These are phyloP conservation scores for Tineola bisselliella DNA, from an alignment of 2,888 invertebrate genomes.

Conservation along the genomic window DNA sequence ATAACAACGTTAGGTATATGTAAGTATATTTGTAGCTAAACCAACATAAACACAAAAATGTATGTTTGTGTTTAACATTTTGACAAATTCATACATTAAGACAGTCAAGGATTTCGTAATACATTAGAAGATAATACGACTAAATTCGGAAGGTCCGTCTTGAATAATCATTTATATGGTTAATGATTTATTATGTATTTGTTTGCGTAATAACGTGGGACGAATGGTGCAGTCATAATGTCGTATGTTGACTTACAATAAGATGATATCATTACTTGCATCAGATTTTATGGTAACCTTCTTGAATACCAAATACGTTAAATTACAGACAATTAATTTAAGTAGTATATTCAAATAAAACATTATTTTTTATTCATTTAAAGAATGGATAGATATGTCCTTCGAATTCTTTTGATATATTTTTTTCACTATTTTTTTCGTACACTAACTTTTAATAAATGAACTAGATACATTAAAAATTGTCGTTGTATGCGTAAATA, in stretches of 20 bases:
- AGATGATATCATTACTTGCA: slow-evolving; percentile 14
- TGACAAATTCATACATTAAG: not conserved
- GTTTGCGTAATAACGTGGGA: slow-evolving; percentile 3
- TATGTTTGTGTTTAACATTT: not conserved
- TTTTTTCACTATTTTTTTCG: no score
- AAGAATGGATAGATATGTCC: no score
- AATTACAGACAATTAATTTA: not conserved
- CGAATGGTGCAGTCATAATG: not conserved
- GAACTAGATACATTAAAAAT: no score
- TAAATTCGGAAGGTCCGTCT: not conserved
- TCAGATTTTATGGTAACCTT: slow-evolving; percentile 10
- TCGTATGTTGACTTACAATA: slow-evolving; percentile 7
- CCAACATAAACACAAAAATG: not conserved
- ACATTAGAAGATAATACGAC: not conserved
- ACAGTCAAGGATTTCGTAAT: slow-evolving; percentile 2
- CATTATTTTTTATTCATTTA: no score
- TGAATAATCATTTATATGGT: not conserved
- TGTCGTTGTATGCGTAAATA: no score
- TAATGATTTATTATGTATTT: not conserved
- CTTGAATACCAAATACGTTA: not conserved
- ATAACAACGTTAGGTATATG: no score
- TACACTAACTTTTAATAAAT: no score
- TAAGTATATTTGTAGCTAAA: not conserved
- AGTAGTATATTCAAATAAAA: not conserved
- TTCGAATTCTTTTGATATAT: no score